A percentile compares a stretch with the other conserved stretches of the same genome.
These are phyloP conservation scores for Gallinago nigripennis DNA, from an alignment of 2,797 vertebrate species.

Conservation along the genomic window DNA sequence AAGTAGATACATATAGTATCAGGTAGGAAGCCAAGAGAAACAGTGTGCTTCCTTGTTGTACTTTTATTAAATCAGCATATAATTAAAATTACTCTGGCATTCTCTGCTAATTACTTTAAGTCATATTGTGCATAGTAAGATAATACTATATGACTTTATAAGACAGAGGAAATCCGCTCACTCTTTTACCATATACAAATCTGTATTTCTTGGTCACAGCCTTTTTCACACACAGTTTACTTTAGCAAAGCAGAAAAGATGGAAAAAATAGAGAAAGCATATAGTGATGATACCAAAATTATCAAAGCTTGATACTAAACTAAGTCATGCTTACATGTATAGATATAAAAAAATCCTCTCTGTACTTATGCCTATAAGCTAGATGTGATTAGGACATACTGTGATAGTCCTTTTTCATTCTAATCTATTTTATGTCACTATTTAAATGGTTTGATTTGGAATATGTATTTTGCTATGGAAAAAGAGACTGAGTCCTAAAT, in stretches of 20 bases:
- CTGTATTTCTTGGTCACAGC: background rate
- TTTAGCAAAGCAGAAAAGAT: background rate
- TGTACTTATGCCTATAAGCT: background rate
- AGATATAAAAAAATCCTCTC: background rate
- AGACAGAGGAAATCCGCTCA: background rate
- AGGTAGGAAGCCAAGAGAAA: background rate
- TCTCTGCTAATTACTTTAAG: background rate
- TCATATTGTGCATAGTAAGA: background rate
- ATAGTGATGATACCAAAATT: background rate
- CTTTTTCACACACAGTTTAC: background rate
- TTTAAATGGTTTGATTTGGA: background rate
- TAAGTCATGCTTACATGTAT: fast-evolving
- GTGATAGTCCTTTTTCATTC: fast-evolving
- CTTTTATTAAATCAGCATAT: background rate
- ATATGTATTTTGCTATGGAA: background rate
- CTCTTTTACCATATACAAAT: background rate
- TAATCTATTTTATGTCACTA: fast-evolving
- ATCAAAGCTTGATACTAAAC: too few relatives aligned
- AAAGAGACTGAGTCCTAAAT: background rate
- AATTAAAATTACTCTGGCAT: background rate
- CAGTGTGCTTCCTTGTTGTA: background rate
- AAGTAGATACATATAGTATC: background rate
- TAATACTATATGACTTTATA: background rate
- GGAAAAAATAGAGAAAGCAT: background rate
- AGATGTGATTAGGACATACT: background rate